Percentiles rank a stretch among this genome's conserved stretches.
phyloP scores from a whole-genome alignment of 53 echinoderm and acorn worm species.

The Stichopus horrens region DNA sequence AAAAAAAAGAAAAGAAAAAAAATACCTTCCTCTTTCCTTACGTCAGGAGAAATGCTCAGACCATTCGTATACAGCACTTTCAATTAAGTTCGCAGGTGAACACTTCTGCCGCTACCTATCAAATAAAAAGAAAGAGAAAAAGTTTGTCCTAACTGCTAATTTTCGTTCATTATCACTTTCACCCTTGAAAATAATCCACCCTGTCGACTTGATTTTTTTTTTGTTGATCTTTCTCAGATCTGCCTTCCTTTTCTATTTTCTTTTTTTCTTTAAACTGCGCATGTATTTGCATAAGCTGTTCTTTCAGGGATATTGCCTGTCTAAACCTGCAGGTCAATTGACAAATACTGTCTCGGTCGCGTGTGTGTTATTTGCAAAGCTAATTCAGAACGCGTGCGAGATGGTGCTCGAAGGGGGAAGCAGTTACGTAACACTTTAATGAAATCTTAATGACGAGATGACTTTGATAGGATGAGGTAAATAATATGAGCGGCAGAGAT shows the following conservation, averaged over 20 bases:
- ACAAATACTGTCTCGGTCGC: not conserved
- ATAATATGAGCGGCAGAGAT: no score
- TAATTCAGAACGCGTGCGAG: conserved; percentile 1
- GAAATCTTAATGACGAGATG: not conserved
- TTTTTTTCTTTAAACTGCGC: no score
- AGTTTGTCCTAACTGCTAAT: conserved; percentile 9
- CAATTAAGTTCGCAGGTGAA: no score
- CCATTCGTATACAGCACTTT: no score
- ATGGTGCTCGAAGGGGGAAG: not conserved
- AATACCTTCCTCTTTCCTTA: no score
- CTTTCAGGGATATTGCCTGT: not conserved
- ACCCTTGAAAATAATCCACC: not conserved
- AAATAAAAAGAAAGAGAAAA: not conserved
- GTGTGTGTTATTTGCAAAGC: conserved; percentile 11
- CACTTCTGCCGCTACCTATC: no score
- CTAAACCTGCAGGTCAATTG: not conserved
- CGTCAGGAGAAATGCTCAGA: no score
- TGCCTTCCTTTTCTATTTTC: no score
- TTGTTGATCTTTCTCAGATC: no score
- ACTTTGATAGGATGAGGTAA: no score
- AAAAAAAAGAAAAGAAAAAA: no score
- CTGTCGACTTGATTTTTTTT: not conserved
- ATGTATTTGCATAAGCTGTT: not conserved
- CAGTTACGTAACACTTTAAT: conserved; percentile 11
- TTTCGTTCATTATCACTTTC: conserved; percentile 20